phyloP scores from a whole-genome alignment of 2,888 invertebrate species.

The Zelleria hepariella region DNA sequence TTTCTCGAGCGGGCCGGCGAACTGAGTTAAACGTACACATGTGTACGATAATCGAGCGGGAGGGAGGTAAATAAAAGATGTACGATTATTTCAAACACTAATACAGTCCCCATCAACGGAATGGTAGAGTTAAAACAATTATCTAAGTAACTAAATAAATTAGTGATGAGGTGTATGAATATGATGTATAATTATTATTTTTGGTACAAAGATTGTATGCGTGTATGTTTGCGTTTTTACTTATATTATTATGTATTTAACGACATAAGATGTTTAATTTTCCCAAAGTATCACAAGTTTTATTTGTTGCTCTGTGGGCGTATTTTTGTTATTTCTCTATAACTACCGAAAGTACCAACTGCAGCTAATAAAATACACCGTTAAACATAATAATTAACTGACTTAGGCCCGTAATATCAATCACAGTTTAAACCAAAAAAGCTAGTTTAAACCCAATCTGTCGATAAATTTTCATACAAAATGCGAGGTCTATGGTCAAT shows the following conservation, averaged over 20 bases:
- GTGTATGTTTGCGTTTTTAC: slow-evolving; percentile 1
- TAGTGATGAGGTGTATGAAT: too few relatives aligned
- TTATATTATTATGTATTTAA: slow-evolving; percentile 3
- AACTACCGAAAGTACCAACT: neutral
- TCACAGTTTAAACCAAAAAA: too few relatives aligned
- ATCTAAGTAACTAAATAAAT: neutral
- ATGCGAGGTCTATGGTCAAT: too few relatives aligned
- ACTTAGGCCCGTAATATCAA: too few relatives aligned
- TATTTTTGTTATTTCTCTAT: neutral
- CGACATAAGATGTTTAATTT: neutral
- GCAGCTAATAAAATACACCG: neutral
- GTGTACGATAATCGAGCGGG: too few relatives aligned
- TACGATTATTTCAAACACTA: neutral
- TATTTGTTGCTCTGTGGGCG: neutral
- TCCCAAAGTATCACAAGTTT: neutral
- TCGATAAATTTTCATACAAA: too few relatives aligned
- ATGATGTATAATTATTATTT: slow-evolving; percentile 14
- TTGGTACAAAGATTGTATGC: slow-evolving; percentile 16
- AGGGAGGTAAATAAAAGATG: too few relatives aligned
- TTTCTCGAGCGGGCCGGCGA: too few relatives aligned
- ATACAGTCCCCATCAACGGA: neutral
- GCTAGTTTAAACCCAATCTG: too few relatives aligned
- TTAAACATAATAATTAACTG: too few relatives aligned
- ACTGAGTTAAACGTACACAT: too few relatives aligned
- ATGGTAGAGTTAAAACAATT: neutral